A percentile compares a stretch with the other conserved stretches of the same genome.
These are phyloP conservation scores for Drosophila burlai DNA, from an alignment of 1,140 invertebrate genomes.

Conservation along the genomic window DNA sequence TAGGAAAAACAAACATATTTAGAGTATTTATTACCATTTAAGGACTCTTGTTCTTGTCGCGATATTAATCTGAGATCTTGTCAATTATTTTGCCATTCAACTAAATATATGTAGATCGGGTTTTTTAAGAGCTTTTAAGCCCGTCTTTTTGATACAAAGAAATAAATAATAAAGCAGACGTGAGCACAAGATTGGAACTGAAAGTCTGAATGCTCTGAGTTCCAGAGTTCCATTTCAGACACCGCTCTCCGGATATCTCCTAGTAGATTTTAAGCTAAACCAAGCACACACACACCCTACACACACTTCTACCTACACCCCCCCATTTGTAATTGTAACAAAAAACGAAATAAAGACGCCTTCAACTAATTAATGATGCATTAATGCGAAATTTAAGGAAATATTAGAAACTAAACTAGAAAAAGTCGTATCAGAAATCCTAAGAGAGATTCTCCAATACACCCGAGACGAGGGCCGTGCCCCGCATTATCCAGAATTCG, in stretches of 20 bases:
- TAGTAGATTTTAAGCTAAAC: background rate
- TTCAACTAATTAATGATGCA: slow-evolving; percentile 26
- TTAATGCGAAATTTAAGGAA: slow-evolving; percentile 16
- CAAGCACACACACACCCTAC: slow-evolving; percentile 17
- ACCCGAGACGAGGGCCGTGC: slow-evolving; percentile 93
- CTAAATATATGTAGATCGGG: background rate
- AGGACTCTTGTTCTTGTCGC: background rate
- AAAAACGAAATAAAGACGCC: slow-evolving; percentile 72
- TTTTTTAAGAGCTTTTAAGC: slow-evolving; percentile 13
- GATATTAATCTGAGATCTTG: slow-evolving; percentile 32
- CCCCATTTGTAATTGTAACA: slow-evolving; percentile 19
- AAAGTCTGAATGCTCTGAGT: background rate
- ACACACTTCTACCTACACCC: background rate
- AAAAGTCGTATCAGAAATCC: background rate
- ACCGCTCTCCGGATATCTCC: background rate
- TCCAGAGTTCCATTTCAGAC: background rate
- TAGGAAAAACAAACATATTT: background rate
- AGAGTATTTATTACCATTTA: background rate
- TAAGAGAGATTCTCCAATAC: slow-evolving; percentile 87
- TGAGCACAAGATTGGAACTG: slow-evolving; percentile 17
- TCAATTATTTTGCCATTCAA: slow-evolving; percentile 29
- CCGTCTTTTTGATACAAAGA: slow-evolving; percentile 13
- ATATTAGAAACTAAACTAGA: too few species aligned
- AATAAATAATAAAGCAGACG: background rate
- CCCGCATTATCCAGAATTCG: slow-evolving; percentile 94